Conservation (phyloP, 2,888 invertebrate species). For the Thysanoteuthis rhombus region DNA sequence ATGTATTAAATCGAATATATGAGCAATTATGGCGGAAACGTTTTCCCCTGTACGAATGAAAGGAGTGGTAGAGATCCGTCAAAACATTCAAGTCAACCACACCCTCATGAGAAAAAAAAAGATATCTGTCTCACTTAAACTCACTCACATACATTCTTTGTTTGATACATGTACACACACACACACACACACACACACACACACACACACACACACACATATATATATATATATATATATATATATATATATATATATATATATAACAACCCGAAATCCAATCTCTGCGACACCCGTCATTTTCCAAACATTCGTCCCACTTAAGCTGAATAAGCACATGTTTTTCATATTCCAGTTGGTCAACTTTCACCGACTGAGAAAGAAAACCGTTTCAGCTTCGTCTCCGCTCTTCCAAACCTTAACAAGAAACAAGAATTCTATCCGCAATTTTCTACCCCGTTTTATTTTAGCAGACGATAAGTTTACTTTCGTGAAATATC, state of each 20-base stretch:
- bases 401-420: neutral
- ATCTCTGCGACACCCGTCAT: neutral
- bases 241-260: neutral
- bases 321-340: neutral
- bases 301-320: neutral
- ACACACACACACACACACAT: no score
- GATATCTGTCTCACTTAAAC: no score
- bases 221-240: neutral
- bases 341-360: constrained; percentile 20
- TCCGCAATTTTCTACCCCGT: neutral
- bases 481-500: neutral
- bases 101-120: no score
- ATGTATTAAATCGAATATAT: no score
- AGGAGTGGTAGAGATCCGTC: no score
- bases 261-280: neutral
- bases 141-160: no score
- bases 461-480: neutral
- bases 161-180: no score
- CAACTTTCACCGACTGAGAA: neutral
- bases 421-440: neutral
- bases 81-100: no score
- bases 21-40: no score
- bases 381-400: neutral
- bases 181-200: no score
- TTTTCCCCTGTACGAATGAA: no score